Evolutionary conservation across 2,113 vertebrate genomes (phyloP).

Genomic region (Corydoras sp.): DNA sequence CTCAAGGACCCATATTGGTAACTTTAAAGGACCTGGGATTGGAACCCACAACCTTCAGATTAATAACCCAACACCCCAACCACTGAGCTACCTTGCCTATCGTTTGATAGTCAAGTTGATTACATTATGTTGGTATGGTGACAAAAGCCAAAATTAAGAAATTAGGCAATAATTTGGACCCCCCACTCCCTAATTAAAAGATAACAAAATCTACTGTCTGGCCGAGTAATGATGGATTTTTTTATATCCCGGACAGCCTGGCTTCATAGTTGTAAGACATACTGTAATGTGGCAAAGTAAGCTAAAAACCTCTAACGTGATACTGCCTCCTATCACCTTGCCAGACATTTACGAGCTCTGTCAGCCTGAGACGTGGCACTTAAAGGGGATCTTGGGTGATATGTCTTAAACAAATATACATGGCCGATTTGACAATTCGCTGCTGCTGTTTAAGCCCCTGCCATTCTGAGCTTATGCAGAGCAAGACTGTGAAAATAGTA

Average conservation of each 20-base stretch:
- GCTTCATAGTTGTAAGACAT: slow-evolving; percentile 1
- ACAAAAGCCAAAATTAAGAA: too few relatives aligned
- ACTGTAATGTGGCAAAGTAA: slow-evolving; percentile 10
- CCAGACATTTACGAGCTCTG: slow-evolving; percentile 62
- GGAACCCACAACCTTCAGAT: too few relatives aligned
- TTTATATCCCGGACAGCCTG: neutral
- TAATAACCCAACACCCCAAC: too few relatives aligned
- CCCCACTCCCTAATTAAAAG: too few relatives aligned
- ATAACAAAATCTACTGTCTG: too few relatives aligned
- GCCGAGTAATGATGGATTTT: neutral
- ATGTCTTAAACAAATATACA: neutral
- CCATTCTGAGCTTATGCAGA: slow-evolving; percentile 52
- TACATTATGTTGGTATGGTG: too few relatives aligned
- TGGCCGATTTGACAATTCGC: neutral
- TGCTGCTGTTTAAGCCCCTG: slow-evolving; percentile 16
- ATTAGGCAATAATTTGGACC: too few relatives aligned
- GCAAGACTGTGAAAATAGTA: slow-evolving; percentile 61
- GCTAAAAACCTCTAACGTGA: slow-evolving; percentile 35
- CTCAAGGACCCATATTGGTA: too few relatives aligned
- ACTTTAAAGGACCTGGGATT: too few relatives aligned
- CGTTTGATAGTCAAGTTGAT: too few relatives aligned
- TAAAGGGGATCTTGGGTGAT: neutral
- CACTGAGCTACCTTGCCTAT: too few relatives aligned
- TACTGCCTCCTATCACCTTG: slow-evolving; percentile 55
- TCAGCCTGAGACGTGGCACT: slow-evolving; percentile 34